Conservation (phyloP, 2,797 vertebrate genomes). For the Pampus argenteus region DNA sequence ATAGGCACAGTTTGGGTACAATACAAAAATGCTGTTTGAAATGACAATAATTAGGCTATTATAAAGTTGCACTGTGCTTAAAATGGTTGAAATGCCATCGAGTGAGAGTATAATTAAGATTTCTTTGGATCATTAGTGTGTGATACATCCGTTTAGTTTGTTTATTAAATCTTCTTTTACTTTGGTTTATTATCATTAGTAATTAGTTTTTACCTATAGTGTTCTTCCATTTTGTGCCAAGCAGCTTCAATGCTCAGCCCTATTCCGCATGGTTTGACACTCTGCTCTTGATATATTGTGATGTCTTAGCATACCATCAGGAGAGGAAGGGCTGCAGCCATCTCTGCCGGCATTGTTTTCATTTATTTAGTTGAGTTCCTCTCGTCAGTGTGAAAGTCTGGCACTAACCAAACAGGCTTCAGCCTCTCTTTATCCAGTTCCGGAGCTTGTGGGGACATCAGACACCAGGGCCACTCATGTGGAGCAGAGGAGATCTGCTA, state of each 20-base stretch:
- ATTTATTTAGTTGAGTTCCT: slow-evolving; percentile 85
- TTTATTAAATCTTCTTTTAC: not conserved
- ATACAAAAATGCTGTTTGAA: not conserved
- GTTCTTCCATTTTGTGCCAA: slow-evolving; percentile 11
- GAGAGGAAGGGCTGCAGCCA: slow-evolving; percentile 76
- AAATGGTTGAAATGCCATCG: not conserved
- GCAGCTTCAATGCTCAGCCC: slow-evolving; percentile 16
- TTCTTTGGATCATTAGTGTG: not conserved
- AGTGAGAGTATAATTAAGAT: not conserved
- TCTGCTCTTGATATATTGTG: slow-evolving; percentile 76
- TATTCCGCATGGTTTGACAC: slow-evolving; percentile 72
- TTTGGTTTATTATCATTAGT: not conserved
- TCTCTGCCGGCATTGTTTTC: slow-evolving; percentile 78
- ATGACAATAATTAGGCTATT: not conserved
- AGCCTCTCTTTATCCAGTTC: slow-evolving; percentile 77
- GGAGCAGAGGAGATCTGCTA: slow-evolving; percentile 83
- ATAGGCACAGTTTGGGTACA: not conserved
- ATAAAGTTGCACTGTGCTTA: not conserved
- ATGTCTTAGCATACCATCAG: slow-evolving; percentile 80
- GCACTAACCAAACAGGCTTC: slow-evolving; percentile 81
- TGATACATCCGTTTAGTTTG: not conserved
- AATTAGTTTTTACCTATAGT: not conserved
- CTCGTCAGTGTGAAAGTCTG: slow-evolving; percentile 82
- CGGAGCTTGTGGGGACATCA: slow-evolving; percentile 74
- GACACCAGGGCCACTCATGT: slow-evolving; percentile 69